Evolutionary conservation across 2,797 vertebrate genomes (phyloP), one percentile per base, ranked within the genome.

Genomic region (Poecilia picta): DNA sequence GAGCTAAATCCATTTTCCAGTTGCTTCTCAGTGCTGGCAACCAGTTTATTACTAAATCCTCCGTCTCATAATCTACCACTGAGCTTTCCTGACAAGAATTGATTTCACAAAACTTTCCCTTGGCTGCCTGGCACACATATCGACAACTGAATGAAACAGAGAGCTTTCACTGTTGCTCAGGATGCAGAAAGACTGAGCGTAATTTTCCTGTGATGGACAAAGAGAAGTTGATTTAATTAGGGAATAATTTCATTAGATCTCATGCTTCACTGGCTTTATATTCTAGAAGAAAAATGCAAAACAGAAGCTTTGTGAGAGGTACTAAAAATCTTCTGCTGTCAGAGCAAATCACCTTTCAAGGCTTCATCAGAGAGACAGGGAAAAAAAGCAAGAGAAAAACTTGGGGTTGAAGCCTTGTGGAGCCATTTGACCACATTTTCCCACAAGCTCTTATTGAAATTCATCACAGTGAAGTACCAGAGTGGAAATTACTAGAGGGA

Each of bases 361-460:
- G 51, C 66, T 78, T 43, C 45, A 80, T 55, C 59, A 83, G 72
- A 39, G 36, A 39, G 16, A 66, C 62, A 46, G 23, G n/a, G 45
- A 75, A 55, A 76, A 55, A 43, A 71, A 31, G 10, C 66, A 49
- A 83, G 11, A 28, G 51, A 46, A 64, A 41, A 18, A 73, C 72
- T 43, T 39, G 43, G 33, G 41, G 15, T 59, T 6, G 5, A 71
- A 41, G 39, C 6, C 31, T 33, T 13, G 45, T 68, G 76, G 51
- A 75, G 18, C 11, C 62, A 23, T 79, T 80, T 76, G 18, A 46
- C 64, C n/a, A 66, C 43, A 80, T 55, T 8, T 89, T 5, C 12
- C 55, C 28, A 73, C 36, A 81, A 81, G 72, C 78, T 77, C 85
- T 79, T 77, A 74, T 80, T 91, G 64, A 88, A 91, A 89, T 84